phyloP scores from a whole-genome alignment of 2,888 invertebrate species.

The Leucoma salicis region DNA sequence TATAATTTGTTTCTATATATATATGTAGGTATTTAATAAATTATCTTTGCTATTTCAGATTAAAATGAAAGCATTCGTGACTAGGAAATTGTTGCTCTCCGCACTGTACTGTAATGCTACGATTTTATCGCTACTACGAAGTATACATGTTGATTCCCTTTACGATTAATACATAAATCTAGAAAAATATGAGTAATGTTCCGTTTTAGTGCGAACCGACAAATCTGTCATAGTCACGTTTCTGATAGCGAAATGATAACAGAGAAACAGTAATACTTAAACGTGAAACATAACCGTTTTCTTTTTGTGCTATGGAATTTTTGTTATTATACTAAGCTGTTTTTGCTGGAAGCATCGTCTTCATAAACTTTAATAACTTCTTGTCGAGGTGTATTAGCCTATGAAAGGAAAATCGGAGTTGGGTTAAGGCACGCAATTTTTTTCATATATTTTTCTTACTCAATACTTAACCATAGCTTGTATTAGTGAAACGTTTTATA shows the following conservation, averaged over 20 bases:
- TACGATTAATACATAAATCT: constrained; percentile 33
- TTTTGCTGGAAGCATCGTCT: neutral
- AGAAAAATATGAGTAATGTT: constrained; percentile 28
- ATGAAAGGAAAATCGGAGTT: neutral
- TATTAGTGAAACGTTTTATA: too few relatives aligned
- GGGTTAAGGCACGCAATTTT: too few relatives aligned
- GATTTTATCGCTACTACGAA: neutral
- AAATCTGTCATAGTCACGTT: constrained; percentile 36
- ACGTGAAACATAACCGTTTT: constrained; percentile 17
- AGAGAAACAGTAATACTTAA: constrained; percentile 17
- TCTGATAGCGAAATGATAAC: constrained; percentile 32
- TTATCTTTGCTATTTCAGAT: too few relatives aligned
- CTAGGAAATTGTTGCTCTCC: neutral
- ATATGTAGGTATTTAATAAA: too few relatives aligned
- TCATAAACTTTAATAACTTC: neutral
- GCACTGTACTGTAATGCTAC: neutral
- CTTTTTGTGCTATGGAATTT: constrained; percentile 5
- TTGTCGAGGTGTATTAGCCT: neutral
- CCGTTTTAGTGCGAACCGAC: constrained; percentile 27
- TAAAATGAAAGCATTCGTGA: too few relatives aligned
- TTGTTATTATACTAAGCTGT: constrained; percentile 1
- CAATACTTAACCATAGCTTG: too few relatives aligned
- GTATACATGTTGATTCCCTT: constrained; percentile 15
- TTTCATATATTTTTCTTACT: too few relatives aligned
- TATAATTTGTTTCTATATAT: too few relatives aligned